Evolutionary conservation across 2,888 invertebrate species (phyloP), one percentile per base, ranked within the genome.

Genomic region (Tenthredo distinguenda): DNA sequence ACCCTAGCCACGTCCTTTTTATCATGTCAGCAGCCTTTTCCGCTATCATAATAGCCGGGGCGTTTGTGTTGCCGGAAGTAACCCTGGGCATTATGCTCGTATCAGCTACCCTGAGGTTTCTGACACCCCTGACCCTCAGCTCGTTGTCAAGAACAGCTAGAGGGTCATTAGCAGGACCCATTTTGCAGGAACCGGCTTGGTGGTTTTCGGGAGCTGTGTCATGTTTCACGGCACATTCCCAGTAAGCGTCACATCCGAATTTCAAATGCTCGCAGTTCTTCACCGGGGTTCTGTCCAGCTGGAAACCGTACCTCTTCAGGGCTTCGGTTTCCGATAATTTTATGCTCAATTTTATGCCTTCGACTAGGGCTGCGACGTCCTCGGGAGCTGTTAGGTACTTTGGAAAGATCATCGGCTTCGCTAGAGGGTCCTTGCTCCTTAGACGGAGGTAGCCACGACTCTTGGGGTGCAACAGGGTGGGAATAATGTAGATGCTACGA

Each of bases 391-490:
- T 96, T 50, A 98, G 94, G 92, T 95, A 97, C 94, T 97, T 98
- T 47, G 98, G 98, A 90, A 96, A 97, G 85, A 99, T 98, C 89
- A 96, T 95, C 0, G 99, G 99, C 88, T 97, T 96, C 1, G 96
- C 96, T 76, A 96, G 94, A 0, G 99, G 99, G 94, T 99, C 96
- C 79, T 95, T 95, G 12, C 96, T 97, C 86, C 95, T 95, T 40
- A 99, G 95, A 88, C 96, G 96, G 4, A 97, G 93, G 50, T 95
- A 95, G 0, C 99, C 99, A 12, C 97, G 95, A 88, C 98, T 98
- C 92, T 97, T 97, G 0, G 99, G 98, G 90, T 98, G 97, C 90
- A 99, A 93, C 0, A 97, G 96, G 0, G 97, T 96, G 0, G 98
- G 98, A 86, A 97, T 96, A 81, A 98, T 96, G 90, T 96, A 96